phyloP scores from a whole-genome alignment of 2,888 invertebrate species.

The Dastarcus helophoroides region DNA sequence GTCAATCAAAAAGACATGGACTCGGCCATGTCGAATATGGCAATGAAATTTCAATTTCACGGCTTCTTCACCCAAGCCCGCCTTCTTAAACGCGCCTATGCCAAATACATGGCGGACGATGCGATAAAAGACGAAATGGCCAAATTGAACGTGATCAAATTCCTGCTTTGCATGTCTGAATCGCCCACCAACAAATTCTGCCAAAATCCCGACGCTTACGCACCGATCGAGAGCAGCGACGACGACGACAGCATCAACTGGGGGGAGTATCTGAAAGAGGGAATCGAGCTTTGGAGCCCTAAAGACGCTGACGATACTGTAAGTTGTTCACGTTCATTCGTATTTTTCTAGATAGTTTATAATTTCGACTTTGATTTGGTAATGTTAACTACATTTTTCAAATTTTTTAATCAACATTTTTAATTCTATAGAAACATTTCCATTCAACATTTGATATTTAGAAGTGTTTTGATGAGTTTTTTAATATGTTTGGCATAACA shows the following conservation, averaged over 20 bases:
- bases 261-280: conserved; percentile 39
- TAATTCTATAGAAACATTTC: too few relatives aligned
- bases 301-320: conserved; percentile 24
- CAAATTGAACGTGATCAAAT: conserved; percentile 27
- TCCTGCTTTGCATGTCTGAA: conserved; percentile 29
- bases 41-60: conserved; percentile 32
- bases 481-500: too few relatives aligned
- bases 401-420: too few relatives aligned
- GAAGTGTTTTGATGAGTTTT: too few relatives aligned
- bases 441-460: too few relatives aligned
- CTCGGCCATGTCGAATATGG: conserved; percentile 24
- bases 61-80: conserved; percentile 28
- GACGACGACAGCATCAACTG: conserved; percentile 39
- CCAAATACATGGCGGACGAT: conserved; percentile 22
- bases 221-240: conserved; percentile 20
- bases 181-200: conserved; percentile 30
- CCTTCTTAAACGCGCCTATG: conserved; percentile 23
- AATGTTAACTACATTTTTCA: too few relatives aligned
- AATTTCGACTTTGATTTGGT: too few relatives aligned
- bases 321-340: conserved; percentile 19
- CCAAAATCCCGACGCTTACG: conserved; percentile 21
- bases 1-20: conserved; percentile 29
- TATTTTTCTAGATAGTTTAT: too few relatives aligned
- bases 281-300: conserved; percentile 24
- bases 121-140: conserved; percentile 20